phyloP scores from a whole-genome alignment of 2,113 vertebrate genomes.

The Aspidoscelis tigris region DNA sequence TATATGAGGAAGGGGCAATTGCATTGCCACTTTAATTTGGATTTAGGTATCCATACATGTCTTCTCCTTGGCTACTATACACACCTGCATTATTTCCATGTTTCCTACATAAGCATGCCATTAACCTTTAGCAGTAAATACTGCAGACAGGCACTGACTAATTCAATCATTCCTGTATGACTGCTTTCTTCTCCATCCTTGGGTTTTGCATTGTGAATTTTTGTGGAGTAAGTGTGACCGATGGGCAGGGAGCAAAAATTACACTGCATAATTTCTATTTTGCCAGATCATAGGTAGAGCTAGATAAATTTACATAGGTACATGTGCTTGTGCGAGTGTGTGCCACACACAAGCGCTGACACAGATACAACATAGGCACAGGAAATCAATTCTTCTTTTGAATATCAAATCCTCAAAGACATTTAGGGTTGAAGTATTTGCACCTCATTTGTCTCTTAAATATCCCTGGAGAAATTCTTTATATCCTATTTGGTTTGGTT shows the following conservation, averaged over 20 bases:
- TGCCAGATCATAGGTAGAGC: not conserved
- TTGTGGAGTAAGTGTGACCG: conserved; percentile 2
- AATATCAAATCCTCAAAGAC: conserved; percentile 2
- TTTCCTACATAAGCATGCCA: rapidly evolving
- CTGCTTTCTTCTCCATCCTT: not conserved
- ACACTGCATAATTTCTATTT: conserved; percentile 2
- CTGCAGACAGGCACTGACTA: not conserved
- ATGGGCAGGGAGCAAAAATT: not conserved
- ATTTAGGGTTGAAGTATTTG: not conserved
- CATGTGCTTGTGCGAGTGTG: too few species aligned
- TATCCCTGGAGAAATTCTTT: conserved; percentile 34
- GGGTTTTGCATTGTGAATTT: not conserved
- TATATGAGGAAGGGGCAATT: too few species aligned
- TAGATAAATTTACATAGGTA: not conserved
- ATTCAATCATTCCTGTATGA: conserved; percentile 9
- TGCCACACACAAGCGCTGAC: not conserved
- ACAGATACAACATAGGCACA: not conserved
- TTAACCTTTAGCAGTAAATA: conserved; percentile 8
- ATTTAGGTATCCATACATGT: rapidly evolving
- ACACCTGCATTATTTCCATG: conserved; percentile 29
- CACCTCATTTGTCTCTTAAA: not conserved
- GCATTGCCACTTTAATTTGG: not conserved
- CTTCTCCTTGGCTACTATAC: conserved; percentile 34
- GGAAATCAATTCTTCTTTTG: not conserved
- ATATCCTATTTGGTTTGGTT: conserved; percentile 23